phyloP scores from a whole-genome alignment of 2,797 vertebrate genomes.

The Danio choprae region DNA sequence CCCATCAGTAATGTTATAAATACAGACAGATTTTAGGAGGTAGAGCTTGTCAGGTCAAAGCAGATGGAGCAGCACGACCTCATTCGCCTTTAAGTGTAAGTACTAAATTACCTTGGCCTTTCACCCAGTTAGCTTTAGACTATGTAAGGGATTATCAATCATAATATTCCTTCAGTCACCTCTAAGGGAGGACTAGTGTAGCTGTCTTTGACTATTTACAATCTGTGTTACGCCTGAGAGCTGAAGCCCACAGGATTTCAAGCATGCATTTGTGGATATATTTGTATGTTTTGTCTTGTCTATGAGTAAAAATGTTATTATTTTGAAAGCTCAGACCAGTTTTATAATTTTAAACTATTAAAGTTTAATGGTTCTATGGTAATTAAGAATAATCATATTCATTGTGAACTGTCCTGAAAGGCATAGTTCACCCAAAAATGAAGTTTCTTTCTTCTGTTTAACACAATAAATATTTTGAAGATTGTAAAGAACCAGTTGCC shows the following conservation, averaged over 20 bases:
- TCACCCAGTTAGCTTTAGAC: constrained; percentile 71
- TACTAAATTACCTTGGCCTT: constrained; percentile 73
- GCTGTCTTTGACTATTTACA: constrained; percentile 42
- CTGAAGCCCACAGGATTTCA: constrained; percentile 4
- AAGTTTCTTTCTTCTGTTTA: too few species aligned
- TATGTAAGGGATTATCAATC: constrained; percentile 73
- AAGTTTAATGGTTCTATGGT: too few species aligned
- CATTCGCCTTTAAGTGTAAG: constrained; percentile 52
- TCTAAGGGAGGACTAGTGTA: constrained; percentile 27
- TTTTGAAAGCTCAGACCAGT: neutral
- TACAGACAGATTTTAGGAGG: constrained; percentile 26
- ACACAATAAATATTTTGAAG: too few species aligned
- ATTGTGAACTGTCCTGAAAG: too few species aligned
- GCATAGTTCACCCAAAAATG: too few species aligned
- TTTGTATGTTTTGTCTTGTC: constrained; percentile 1
- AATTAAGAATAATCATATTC: too few species aligned
- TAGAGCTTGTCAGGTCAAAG: constrained; percentile 41
- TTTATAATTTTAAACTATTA: neutral
- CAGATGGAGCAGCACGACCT: constrained; percentile 47
- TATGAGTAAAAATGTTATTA: neutral
- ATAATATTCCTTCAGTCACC: constrained; percentile 60
- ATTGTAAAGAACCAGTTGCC: too few species aligned
- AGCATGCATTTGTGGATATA: constrained; percentile 2
- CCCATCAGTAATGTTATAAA: constrained; percentile 40
- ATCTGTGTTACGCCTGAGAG: constrained; percentile 14